Conservation (phyloP, 2,113 vertebrate genomes). For the Propithecus coquereli region DNA sequence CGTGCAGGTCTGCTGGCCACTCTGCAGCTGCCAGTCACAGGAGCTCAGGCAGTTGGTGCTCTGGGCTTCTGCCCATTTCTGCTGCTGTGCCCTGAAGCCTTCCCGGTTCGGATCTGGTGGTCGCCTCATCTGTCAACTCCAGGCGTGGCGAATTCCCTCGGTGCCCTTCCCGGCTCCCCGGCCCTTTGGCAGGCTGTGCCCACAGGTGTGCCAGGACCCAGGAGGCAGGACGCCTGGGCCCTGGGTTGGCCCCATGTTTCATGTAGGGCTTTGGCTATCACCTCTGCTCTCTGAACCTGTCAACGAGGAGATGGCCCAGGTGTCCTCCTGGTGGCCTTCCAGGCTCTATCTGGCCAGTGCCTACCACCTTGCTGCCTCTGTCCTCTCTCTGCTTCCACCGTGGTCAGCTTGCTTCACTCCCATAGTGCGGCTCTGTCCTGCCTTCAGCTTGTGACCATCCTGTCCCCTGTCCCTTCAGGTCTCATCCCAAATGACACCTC, state of each 20-base stretch:
- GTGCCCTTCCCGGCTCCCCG: accelerated
- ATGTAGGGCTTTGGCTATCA: not conserved
- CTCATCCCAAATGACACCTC: not conserved
- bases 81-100: not conserved
- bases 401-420: not conserved
- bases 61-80: not conserved
- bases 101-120: accelerated
- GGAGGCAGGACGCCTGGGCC: too few species aligned
- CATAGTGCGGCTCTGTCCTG: not conserved
- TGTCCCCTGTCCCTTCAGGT: not conserved
- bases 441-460: not conserved
- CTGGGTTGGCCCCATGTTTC: not conserved
- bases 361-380: not conserved
- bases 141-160: not conserved
- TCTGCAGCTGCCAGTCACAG: not conserved
- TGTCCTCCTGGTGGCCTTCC: not conserved
- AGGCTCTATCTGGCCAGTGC: accelerated
- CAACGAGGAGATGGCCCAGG: not conserved
- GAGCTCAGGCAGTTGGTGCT: accelerated
- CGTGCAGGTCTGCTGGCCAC: not conserved
- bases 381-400: not conserved
- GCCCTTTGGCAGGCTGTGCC: not conserved
- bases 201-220: not conserved
- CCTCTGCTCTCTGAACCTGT: not conserved
- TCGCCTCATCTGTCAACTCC: not conserved